These are phyloP conservation scores for Phataginus tetradactyla DNA, from an alignment of 2,797 vertebrate species.

Conservation along the genomic window DNA sequence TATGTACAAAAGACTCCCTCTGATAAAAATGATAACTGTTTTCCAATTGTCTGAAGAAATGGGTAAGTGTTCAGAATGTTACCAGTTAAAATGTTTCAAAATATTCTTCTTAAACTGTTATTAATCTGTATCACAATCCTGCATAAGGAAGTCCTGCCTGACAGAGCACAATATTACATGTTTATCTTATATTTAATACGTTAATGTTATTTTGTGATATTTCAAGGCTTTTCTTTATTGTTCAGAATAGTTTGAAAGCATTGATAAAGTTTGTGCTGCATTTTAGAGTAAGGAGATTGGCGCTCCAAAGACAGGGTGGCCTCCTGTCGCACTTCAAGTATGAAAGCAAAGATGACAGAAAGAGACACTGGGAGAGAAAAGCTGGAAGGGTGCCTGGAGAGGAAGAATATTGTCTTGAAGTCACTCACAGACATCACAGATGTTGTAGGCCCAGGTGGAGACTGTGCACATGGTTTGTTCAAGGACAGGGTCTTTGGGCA, in stretches of 20 bases:
- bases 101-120: neutral
- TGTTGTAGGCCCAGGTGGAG: constrained; percentile 73
- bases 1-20: neutral
- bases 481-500: neutral
- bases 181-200: neutral
- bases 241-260: neutral
- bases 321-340: neutral
- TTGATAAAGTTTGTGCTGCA: neutral
- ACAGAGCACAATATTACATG: neutral
- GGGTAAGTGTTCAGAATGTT: neutral
- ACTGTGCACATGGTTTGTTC: neutral
- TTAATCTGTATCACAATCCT: neutral
- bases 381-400: neutral
- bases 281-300: neutral
- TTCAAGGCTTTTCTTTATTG: neutral
- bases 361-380: no score
- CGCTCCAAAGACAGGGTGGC: neutral
- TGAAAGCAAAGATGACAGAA: neutral
- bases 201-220: neutral
- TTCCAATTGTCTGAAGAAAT: neutral
- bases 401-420: neutral
- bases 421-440: constrained; percentile 45
- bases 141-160: neutral
- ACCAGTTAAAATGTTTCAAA: neutral
- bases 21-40: neutral